phyloP scores from a whole-genome alignment of 2,797 vertebrate species.

The Amniataba percoides region DNA sequence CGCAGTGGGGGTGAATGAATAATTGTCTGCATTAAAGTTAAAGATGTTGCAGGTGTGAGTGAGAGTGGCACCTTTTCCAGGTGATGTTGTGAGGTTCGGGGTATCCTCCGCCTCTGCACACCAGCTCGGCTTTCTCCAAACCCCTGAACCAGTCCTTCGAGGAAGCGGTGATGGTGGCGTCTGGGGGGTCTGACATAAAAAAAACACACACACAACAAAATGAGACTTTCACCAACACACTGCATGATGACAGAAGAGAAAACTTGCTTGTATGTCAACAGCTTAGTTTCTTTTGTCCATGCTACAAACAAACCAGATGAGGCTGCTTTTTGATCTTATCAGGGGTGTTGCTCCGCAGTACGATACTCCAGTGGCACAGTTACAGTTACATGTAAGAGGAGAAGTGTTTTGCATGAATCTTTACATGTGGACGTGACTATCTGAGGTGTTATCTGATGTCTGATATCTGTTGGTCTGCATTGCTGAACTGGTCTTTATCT shows the following conservation, averaged over 20 bases:
- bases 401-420: neutral
- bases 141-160: constrained; percentile 68
- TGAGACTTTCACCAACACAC: neutral
- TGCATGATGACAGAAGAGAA: neutral
- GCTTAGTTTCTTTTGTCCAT: neutral
- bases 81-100: constrained; percentile 79
- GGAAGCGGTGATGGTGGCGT: constrained; percentile 67
- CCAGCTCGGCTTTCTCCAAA: constrained; percentile 74
- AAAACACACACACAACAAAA: constrained; percentile 37
- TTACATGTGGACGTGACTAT: constrained; percentile 5
- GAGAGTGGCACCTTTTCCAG: constrained; percentile 82
- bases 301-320: neutral
- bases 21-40: constrained; percentile 23
- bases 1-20: constrained; percentile 1
- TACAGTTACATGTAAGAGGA: neutral
- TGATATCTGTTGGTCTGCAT: neutral
- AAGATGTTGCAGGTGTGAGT: neutral
- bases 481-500: neutral
- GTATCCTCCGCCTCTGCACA: constrained; percentile 73
- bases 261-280: constrained; percentile 1
- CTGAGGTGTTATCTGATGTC: neutral
- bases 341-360: neutral
- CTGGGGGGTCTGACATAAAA: constrained; percentile 82
- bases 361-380: neutral
- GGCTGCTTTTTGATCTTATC: neutral